Evolutionary conservation across 2,797 vertebrate genomes (phyloP), one percentile per base, ranked within the genome.

Genomic region (Telmatherina bonti): DNA sequence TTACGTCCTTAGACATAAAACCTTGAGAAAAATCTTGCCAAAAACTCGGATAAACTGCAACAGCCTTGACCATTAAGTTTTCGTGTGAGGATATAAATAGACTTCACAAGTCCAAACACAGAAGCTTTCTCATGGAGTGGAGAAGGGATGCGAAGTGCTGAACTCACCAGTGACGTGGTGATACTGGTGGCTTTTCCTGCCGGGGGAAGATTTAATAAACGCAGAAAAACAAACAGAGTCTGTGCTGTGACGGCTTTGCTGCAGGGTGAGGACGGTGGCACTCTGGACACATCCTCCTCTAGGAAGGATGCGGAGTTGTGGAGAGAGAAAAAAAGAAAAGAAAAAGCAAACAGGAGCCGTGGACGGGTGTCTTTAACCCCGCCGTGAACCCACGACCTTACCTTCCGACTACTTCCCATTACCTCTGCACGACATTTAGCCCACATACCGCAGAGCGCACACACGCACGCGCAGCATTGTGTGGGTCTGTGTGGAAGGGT

Each of bases 301-400:
- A 95, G 96, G 96, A 96, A 97, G 97, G 97, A 97, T 96, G 93
- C 85, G 89, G 89, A 91, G 94, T 86, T 89, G 93, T 85, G 92
- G 93, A n/a, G n/a, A n/a, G n/a, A n/a, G n/a, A n/a, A n/a, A 65
- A 36, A 56, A 30, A 52, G 29, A 43, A 27, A 91, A 70, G 89
- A 90, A 94, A 65, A 75, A 92, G 90, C 87, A 94, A 95, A 97
- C 96, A 96, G 96, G 94, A 95, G 92, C 81, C 91, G 85, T 79
- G 92, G 89, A 91, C 93, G 90, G 93, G 59, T 92, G 91, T 90
- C 89, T 86, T 91, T 96, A 95, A 96, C 96, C 97, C 94, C 89
- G 79, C 88, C 69, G 84, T 96, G 96, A 99, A 97, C 97, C 94
- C 82, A 58, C 84, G 91, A 94, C 95, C 92, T 92, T 81, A 93